Evolutionary conservation across 2,797 vertebrate species (phyloP), one percentile per base, ranked within the genome.

Genomic region (Nannoperca obscura): DNA sequence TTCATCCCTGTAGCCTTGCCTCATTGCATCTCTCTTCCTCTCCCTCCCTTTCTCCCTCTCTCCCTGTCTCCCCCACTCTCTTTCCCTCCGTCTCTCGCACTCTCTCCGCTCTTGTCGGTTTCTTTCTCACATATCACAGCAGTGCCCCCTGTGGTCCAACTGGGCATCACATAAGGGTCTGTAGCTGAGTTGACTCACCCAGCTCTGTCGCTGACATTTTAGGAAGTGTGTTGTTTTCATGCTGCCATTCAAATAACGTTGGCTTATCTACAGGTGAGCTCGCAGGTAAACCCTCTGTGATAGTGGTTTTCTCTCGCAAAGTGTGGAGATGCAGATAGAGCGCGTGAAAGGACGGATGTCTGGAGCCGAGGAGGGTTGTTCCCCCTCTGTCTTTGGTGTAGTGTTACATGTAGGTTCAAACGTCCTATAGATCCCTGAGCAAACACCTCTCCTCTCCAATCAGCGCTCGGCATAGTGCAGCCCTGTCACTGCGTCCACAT

Each of bases 111-210:
- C 82, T 73, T 0, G 42, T 81, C 57, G 59, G 57, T 85, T 53
- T 83, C 71, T 86, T 69, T 81, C 86, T 91, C 88, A 86, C 89
- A 92, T 90, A 93, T 95, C 91, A 93, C 95, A 93, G 91, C 93
- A 95, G 94, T 89, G 93, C 95, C 95, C 95, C 95, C 95, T 96
- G 95, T 95, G 95, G 94, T 93, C 83, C 61, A 76, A 74, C 3
- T 7, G 40, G 87, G 88, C 74, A 91, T 87, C 82, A 68, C 94
- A 91, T 13, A 13, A 57, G n/a, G 30, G 40, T 78, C 71, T 64
- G 46, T 3, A 54, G 54, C 65, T 27, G 52, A 3, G 30, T 55
- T 74, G 61, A 27, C 74, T 63, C 52, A 3, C 74, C 42, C 72
- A 46, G 60, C 57, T 62, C 42, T 60, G 76, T 52, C 58, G 9